phyloP scores from a whole-genome alignment of 2,113 vertebrate genomes.

The Deroptyus accipitrinus region DNA sequence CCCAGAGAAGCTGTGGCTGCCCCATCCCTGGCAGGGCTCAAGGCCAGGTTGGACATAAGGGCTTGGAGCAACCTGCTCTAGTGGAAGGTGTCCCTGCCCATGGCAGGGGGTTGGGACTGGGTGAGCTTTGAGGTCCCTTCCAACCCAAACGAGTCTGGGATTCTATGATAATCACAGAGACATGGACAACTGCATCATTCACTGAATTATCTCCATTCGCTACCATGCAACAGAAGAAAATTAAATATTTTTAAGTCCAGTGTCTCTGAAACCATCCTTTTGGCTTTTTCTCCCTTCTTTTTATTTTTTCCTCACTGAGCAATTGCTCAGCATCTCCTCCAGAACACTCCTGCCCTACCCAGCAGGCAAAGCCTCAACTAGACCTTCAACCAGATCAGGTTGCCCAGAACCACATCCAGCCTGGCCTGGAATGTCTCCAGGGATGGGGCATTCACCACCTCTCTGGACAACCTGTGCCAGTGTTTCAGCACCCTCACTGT shows the following conservation, averaged over 20 bases:
- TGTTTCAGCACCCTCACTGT: not conserved
- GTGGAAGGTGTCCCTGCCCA: not conserved
- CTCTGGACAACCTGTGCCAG: not conserved
- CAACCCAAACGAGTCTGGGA: not conserved
- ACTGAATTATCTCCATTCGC: not conserved
- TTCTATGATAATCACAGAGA: not conserved
- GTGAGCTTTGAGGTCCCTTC: not conserved
- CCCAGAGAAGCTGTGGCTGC: too few relatives aligned
- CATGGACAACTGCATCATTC: not conserved
- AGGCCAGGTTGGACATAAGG: too few relatives aligned
- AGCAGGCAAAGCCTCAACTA: not conserved
- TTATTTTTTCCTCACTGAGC: not conserved
- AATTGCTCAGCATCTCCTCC: not conserved
- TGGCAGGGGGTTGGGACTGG: not conserved
- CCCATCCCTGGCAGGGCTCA: too few relatives aligned
- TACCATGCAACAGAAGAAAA: not conserved
- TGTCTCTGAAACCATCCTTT: not conserved
- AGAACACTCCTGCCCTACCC: not conserved
- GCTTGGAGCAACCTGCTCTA: not conserved
- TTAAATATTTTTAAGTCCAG: not conserved
- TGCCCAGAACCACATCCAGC: not conserved
- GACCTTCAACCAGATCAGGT: not conserved
- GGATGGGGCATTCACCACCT: not conserved
- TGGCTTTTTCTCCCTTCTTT: not conserved
- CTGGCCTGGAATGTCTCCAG: not conserved